Evolutionary conservation across 2,113 vertebrate genomes (phyloP).

Genomic region (Grammomys surdaster): DNA sequence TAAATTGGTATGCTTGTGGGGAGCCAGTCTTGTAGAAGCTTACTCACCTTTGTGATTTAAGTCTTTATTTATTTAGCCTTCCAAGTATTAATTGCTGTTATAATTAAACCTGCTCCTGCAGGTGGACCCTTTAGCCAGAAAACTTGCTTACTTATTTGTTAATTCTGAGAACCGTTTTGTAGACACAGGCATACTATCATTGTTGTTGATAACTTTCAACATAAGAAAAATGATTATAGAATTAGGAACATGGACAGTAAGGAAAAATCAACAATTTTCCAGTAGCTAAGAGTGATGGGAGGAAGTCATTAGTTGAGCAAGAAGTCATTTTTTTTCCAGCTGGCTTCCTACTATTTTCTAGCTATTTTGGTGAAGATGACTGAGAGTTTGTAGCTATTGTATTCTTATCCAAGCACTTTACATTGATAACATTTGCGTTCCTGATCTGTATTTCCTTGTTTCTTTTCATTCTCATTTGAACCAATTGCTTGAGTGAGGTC

Average conservation of each 20-base stretch:
- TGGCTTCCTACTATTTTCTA: neutral
- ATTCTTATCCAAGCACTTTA: neutral
- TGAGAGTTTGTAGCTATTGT: neutral
- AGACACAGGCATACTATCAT: neutral
- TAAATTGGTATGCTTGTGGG: neutral
- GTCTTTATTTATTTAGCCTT: neutral
- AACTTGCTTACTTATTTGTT: neutral
- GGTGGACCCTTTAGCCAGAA: neutral
- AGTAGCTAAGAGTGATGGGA: neutral
- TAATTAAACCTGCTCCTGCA: neutral
- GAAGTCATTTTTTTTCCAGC: neutral
- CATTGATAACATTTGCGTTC: neutral
- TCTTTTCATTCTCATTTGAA: neutral
- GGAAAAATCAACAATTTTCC: neutral
- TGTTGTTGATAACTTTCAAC: neutral
- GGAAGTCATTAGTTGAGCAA: neutral
- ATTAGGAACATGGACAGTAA: neutral
- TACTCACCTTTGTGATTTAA: neutral
- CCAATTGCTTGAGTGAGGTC: neutral
- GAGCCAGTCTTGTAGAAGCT: too few species aligned
- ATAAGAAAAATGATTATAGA: neutral
- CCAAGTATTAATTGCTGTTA: neutral
- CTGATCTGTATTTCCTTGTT: neutral
- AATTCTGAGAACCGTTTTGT: neutral
- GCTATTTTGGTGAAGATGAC: too few species aligned